Conservation (phyloP, 2,888 invertebrate genomes). For the Plagiodera versicolora region DNA sequence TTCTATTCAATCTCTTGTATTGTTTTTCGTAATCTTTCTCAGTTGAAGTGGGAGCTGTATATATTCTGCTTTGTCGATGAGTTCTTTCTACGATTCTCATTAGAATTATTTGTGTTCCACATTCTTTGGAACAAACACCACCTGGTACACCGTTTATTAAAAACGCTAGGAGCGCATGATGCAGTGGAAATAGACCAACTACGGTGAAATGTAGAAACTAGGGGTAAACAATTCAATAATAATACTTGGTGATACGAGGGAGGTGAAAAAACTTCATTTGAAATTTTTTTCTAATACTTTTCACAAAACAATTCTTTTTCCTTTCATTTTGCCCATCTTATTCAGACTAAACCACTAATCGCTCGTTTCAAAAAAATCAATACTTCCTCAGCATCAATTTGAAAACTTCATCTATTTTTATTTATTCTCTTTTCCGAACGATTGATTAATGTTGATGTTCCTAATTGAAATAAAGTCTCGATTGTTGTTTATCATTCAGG, state of each 20-base stretch:
- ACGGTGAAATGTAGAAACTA: neutral
- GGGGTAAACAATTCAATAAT: neutral
- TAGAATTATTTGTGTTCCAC: conserved; percentile 11
- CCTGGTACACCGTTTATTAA: conserved; percentile 20
- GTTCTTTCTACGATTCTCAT: neutral
- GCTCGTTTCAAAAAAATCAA: too few species aligned
- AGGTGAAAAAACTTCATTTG: neutral
- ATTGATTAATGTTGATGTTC: too few species aligned
- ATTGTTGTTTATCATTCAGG: too few species aligned
- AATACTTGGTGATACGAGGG: conserved; percentile 4
- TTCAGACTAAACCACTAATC: too few species aligned
- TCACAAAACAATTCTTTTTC: conserved; percentile 7
- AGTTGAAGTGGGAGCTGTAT: too few species aligned
- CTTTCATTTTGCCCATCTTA: too few species aligned
- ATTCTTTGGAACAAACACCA: conserved; percentile 25
- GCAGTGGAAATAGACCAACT: conserved; percentile 14
- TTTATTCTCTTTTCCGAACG: too few species aligned
- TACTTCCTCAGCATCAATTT: too few species aligned
- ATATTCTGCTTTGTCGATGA: too few species aligned
- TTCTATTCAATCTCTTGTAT: too few species aligned
- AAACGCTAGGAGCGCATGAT: conserved; percentile 3
- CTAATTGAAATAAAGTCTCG: too few species aligned
- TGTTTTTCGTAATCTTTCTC: neutral
- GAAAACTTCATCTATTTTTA: too few species aligned
- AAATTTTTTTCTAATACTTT: neutral